phyloP scores from a whole-genome alignment of 2,113 vertebrate genomes.

The Chunga burmeisteri region DNA sequence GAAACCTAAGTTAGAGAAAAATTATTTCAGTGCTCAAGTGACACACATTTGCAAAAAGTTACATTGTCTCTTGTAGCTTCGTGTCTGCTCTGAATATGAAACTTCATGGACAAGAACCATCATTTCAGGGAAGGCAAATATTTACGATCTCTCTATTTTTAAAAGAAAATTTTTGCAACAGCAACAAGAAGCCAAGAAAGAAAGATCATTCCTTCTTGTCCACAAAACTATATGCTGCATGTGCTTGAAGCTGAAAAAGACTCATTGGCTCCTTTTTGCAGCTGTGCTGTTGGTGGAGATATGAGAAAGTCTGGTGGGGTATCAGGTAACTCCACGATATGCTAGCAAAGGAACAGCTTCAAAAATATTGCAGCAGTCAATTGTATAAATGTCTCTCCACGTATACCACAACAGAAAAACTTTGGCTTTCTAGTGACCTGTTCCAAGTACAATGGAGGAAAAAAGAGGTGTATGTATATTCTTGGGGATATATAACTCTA shows the following conservation, averaged over 20 bases:
- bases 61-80: not conserved
- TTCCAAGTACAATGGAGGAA: not conserved
- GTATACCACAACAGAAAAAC: not conserved
- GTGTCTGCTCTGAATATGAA: not conserved
- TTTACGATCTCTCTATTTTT: not conserved
- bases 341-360: not conserved
- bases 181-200: not conserved
- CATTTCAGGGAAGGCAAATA: not conserved
- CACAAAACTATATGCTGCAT: not conserved
- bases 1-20: not conserved
- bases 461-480: not conserved
- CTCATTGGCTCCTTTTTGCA: not conserved
- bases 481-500: too few species aligned
- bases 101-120: not conserved
- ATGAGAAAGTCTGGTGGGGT: not conserved
- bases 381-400: not conserved
- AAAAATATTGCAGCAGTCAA: not conserved
- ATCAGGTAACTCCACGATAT: not conserved
- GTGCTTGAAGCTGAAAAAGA: not conserved
- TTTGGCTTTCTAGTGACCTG: not conserved
- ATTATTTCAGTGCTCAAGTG: not conserved
- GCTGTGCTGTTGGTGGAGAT: not conserved
- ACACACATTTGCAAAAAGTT: not conserved
- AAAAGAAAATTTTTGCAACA: not conserved
- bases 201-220: not conserved